Percentiles rank a stretch among this genome's conserved stretches.
These are phyloP conservation scores for Phylloscopus whistleri DNA, from an alignment of 2,113 vertebrate species.

Conservation along the genomic window DNA sequence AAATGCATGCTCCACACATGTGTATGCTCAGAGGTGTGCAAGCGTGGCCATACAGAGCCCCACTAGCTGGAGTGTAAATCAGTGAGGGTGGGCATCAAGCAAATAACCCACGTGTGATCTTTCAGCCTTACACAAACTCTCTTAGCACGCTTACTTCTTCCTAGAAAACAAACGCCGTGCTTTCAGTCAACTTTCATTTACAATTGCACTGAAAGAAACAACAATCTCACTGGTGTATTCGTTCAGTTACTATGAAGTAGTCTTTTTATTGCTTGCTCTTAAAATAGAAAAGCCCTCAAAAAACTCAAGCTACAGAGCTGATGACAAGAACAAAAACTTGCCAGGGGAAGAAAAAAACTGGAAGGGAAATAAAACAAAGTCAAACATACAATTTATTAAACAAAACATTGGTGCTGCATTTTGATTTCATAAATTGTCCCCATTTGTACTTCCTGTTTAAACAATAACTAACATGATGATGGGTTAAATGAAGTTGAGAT, in stretches of 20 bases:
- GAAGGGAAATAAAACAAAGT: constrained; percentile 1
- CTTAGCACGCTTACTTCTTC: not conserved
- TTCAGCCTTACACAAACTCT: not conserved
- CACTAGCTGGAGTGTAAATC: not conserved
- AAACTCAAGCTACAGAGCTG: not conserved
- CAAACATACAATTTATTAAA: constrained; percentile 36
- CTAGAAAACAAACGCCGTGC: not conserved
- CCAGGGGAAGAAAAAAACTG: not conserved
- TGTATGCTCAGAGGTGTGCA: not conserved
- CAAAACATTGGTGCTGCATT: constrained; percentile 30
- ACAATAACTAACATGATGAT: constrained; percentile 54
- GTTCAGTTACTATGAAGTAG: not conserved
- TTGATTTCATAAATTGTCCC: constrained; percentile 47
- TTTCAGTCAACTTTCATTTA: not conserved
- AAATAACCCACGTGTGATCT: not conserved
- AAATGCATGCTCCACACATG: rapidly evolving
- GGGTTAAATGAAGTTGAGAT: constrained; percentile 67
- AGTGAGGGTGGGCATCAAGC: not conserved
- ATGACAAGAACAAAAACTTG: constrained; percentile 1
- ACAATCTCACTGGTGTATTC: not conserved
- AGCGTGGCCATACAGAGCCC: not conserved
- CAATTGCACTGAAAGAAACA: not conserved
- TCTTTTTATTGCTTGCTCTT: not conserved
- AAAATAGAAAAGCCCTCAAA: not conserved
- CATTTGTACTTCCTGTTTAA: constrained; percentile 63